Percentiles rank a stretch among this genome's conserved stretches.
phyloP scores from a whole-genome alignment of 2,113 vertebrate species.

The Pseudolaguvia tuberculata region DNA sequence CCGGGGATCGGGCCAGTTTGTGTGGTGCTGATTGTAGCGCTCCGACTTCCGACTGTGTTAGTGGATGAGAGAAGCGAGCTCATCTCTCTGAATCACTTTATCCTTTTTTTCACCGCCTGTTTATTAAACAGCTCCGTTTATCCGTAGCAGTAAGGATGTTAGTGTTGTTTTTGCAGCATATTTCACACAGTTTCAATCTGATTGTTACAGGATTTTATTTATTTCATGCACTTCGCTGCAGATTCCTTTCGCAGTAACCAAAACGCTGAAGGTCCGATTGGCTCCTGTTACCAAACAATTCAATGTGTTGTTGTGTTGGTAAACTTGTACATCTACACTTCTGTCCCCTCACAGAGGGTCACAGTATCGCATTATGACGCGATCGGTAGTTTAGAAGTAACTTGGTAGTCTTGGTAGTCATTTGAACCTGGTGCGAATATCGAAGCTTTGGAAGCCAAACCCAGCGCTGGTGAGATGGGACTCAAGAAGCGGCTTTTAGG shows the following conservation, averaged over 20 bases:
- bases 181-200: background rate
- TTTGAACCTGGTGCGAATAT: background rate
- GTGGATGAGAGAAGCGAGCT: slow-evolving; percentile 2
- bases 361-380: background rate
- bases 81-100: slow-evolving; percentile 29
- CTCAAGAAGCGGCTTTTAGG: background rate
- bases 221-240: slow-evolving; percentile 32
- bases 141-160: background rate
- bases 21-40: slow-evolving; percentile 3
- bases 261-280: slow-evolving; percentile 22
- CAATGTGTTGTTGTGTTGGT: background rate
- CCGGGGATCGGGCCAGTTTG: background rate
- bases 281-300: slow-evolving; percentile 1
- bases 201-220: too few relatives aligned
- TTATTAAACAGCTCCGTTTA: background rate
- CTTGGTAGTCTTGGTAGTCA: slow-evolving; percentile 9
- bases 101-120: background rate
- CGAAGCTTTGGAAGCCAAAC: background rate
- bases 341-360: too few relatives aligned
- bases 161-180: background rate
- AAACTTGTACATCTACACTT: background rate
- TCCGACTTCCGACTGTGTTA: background rate
- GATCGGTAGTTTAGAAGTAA: slow-evolving; percentile 35
- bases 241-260: slow-evolving; percentile 32
- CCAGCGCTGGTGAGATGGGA: background rate